Conservation (phyloP, 2,113 vertebrate species). For the Puffinus mauretanicus region DNA sequence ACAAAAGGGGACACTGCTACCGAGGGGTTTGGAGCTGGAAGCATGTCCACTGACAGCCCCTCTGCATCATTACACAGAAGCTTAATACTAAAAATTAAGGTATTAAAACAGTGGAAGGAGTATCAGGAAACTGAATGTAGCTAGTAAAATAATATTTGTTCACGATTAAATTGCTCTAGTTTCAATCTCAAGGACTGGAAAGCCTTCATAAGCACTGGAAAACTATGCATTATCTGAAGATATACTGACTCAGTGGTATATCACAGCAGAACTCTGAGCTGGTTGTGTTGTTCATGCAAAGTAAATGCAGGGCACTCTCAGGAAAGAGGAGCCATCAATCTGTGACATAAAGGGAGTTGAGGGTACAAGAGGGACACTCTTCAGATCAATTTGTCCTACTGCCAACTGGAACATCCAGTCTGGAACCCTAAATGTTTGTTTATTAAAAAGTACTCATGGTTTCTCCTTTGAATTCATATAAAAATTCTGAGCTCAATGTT, state of each 20-base stretch:
- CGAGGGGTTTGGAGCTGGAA: background rate
- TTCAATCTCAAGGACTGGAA: background rate
- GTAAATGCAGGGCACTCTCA: constrained; percentile 23
- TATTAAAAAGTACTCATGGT: background rate
- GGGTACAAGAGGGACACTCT: constrained; percentile 47
- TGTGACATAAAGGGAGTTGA: constrained; percentile 64
- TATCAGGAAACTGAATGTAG: background rate
- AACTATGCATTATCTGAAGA: background rate
- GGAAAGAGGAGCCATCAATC: constrained; percentile 37
- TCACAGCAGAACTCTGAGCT: background rate
- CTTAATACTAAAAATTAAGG: background rate
- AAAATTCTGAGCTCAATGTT: background rate
- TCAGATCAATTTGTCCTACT: constrained; percentile 56
- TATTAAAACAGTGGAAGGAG: background rate
- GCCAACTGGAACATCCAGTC: constrained; percentile 51
- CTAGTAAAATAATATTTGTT: background rate
- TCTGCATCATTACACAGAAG: background rate
- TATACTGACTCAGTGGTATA: background rate
- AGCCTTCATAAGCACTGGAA: background rate
- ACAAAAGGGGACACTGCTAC: background rate
- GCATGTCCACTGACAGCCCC: background rate
- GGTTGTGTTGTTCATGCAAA: constrained; percentile 10
- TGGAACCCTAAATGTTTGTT: constrained; percentile 38
- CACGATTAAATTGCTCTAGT: background rate
- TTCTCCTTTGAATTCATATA: constrained; percentile 15